These are phyloP conservation scores for Corythoichthys haematopterus DNA, from an alignment of 2,113 vertebrate species.

Conservation along the genomic window DNA sequence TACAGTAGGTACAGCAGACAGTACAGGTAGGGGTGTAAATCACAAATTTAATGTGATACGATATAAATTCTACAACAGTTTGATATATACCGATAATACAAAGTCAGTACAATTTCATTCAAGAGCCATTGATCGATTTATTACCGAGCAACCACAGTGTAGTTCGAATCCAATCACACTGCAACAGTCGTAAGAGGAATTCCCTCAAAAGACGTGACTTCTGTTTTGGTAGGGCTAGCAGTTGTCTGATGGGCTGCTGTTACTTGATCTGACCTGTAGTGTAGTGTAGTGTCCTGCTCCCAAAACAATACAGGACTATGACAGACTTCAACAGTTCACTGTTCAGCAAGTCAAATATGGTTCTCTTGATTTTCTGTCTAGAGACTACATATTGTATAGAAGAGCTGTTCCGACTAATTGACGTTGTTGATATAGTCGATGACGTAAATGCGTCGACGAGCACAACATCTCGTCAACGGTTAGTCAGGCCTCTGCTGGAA, in stretches of 20 bases:
- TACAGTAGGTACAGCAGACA: too few relatives aligned
- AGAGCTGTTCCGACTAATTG: too few relatives aligned
- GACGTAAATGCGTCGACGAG: too few relatives aligned
- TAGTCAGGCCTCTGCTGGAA: too few relatives aligned
- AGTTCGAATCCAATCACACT: constrained; percentile 15
- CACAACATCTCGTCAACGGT: too few relatives aligned
- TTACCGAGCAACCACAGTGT: neutral
- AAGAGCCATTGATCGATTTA: too few relatives aligned
- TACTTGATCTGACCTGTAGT: constrained; percentile 27
- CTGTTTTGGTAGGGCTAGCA: constrained; percentile 44
- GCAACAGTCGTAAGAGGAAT: constrained; percentile 9
- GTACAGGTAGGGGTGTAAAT: too few relatives aligned
- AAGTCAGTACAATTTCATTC: too few relatives aligned
- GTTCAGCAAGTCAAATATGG: neutral
- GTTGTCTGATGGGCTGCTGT: constrained; percentile 20
- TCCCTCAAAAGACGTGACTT: constrained; percentile 34
- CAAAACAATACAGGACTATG: constrained; percentile 33
- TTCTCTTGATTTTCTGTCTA: neutral
- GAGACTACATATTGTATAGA: constrained; percentile 1
- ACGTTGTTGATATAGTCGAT: too few relatives aligned
- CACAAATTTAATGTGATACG: too few relatives aligned
- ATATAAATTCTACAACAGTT: too few relatives aligned
- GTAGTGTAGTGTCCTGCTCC: constrained; percentile 18
- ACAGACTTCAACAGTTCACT: neutral
- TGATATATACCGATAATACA: too few relatives aligned